Base-by-base conservation (phyloP, 1,140 invertebrate genomes). In the Drosophila tropicalis region DNA sequence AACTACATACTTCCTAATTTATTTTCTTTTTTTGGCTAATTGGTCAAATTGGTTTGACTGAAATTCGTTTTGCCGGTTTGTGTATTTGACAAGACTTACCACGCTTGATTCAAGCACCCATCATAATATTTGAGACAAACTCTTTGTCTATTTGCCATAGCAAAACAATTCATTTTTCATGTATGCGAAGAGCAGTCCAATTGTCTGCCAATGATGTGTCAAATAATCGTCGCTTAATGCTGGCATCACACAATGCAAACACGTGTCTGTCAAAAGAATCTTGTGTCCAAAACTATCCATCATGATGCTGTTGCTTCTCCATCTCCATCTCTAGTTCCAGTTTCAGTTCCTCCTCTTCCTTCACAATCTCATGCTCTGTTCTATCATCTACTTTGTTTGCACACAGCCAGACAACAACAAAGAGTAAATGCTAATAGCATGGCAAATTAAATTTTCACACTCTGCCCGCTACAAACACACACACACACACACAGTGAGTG, bases 381-480 rank as follows among this genome's bases (percentile, higher is more conserved):
- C 65, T 74, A 34, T 73, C 39, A 19, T 69, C 17, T 34, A 55
- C 15, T 58, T 19, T 67, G 44, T 34, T 72, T 66, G 58, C 61
- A 29, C 5, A 22, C 22, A 57, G 67, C 61, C 69, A 71, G 74
- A 77, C 74, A 71, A 51, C 44, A 51, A 51, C 44, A 51, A 51
- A 65, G 54, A 65, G 62, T 62, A 15, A 78, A 78, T 75, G 67
- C 77, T 70, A 67, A 72, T 76, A 66, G 47, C 72, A 68, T 63
- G 64, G 64, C 69, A 81, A 81, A 81, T 81, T 77, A 72, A 77
- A 81, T 81, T 81, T 81, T 73, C 74, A 81, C 72, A 75, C 72
- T 75, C 72, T 51, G 44, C 17, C 44, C 44, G 44, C 19, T 22
- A 75, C 72, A 51, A 17, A 9, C 44, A 51, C 44, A 51, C 44